phyloP scores from a whole-genome alignment of 2,797 vertebrate species.

The Pseudocheirus occidentalis region DNA sequence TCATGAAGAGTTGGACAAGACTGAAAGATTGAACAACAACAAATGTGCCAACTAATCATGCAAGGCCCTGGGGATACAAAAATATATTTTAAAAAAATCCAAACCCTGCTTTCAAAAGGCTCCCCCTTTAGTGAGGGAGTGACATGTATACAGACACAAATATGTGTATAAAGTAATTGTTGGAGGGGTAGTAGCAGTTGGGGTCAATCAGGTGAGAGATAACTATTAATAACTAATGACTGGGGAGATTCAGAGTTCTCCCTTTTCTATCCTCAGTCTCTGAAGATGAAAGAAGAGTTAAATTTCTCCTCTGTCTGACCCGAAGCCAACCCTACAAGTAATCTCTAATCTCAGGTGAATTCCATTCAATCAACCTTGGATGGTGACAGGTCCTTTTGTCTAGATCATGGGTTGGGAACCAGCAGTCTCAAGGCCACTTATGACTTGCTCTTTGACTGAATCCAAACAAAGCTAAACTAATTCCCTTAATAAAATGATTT shows the following conservation, averaged over 20 bases:
- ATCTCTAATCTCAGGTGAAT: not conserved
- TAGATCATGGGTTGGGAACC: too few relatives aligned
- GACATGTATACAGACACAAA: not conserved
- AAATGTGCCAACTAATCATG: not conserved
- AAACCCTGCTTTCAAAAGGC: not conserved
- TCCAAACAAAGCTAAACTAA: too few relatives aligned
- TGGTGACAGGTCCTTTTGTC: not conserved
- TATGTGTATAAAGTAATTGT: not conserved
- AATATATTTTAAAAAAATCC: not conserved
- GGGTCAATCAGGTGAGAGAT: not conserved
- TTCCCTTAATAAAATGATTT: too few relatives aligned
- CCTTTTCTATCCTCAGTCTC: not conserved
- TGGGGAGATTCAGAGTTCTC: not conserved
- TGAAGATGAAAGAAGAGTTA: not conserved
- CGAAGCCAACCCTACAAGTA: not conserved
- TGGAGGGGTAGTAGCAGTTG: not conserved
- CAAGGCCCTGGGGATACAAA: not conserved
- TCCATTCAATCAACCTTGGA: not conserved
- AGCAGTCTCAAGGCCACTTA: too few relatives aligned
- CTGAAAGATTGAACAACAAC: too few relatives aligned
- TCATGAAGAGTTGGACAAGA: too few relatives aligned
- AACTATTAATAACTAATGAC: not conserved
- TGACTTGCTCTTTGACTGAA: too few relatives aligned
- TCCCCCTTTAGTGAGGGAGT: not conserved
- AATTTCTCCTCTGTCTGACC: not conserved